Conservation (phyloP, 2,797 vertebrate genomes). For the Channallabes apus region DNA sequence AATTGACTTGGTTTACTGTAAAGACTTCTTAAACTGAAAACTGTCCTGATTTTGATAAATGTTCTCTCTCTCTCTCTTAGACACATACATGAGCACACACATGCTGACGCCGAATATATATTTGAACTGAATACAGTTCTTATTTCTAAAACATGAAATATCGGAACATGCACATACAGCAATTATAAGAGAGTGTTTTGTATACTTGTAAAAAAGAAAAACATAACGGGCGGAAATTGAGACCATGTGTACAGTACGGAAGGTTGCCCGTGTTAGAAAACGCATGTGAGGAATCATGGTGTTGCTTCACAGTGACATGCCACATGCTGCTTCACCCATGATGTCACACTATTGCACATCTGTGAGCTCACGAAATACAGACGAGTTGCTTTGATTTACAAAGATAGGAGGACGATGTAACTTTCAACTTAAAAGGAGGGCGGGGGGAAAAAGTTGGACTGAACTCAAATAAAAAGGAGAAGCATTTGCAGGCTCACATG, state of each 20-base stretch:
- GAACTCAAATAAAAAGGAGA: conserved; percentile 22
- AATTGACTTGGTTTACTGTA: not conserved
- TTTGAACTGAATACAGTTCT: not conserved
- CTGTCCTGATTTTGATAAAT: not conserved
- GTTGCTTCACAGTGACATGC: conserved; percentile 27
- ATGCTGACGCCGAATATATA: not conserved
- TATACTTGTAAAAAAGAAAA: conserved; percentile 20
- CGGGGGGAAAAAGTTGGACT: conserved; percentile 12
- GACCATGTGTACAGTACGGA: conserved; percentile 53
- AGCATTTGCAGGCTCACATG: conserved; percentile 12
- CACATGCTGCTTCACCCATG: conserved; percentile 31
- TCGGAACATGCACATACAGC: not conserved
- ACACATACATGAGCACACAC: not conserved
- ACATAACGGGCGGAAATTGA: conserved; percentile 46
- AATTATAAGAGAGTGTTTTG: conserved; percentile 22
- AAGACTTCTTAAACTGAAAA: not conserved
- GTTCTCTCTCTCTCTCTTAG: not conserved
- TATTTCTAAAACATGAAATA: not conserved
- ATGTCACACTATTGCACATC: conserved; percentile 36
- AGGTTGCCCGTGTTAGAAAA: conserved; percentile 27
- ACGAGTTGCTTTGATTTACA: conserved; percentile 21
- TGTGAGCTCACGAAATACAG: conserved; percentile 29
- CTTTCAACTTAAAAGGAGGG: conserved; percentile 10
- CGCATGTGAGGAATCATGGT: conserved; percentile 28
- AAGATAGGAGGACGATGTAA: conserved; percentile 17